These are phyloP conservation scores for Drosophila ercepeae DNA, from an alignment of 1,140 invertebrate genomes.

Conservation along the genomic window DNA sequence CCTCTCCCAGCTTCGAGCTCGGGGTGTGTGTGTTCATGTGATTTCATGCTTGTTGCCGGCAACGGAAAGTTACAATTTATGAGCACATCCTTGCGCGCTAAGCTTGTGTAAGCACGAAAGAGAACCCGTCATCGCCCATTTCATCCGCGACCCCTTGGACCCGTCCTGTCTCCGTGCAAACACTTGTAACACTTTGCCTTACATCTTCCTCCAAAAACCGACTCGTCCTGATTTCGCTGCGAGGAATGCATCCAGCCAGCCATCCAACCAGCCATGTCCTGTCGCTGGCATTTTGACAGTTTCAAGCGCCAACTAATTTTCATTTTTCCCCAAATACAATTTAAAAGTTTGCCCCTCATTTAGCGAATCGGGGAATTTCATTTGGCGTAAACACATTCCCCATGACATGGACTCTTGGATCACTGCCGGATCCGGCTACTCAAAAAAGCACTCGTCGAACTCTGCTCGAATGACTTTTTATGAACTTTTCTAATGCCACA, in stretches of 20 bases:
- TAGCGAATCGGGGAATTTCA: slow-evolving; percentile 39
- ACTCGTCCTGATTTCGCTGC: slow-evolving; percentile 40
- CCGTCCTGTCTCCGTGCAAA: slow-evolving; percentile 26
- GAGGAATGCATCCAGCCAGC: slow-evolving; percentile 27
- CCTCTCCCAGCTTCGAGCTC: slow-evolving; percentile 1
- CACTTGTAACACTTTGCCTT: slow-evolving; percentile 71
- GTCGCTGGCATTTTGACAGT: slow-evolving; percentile 68
- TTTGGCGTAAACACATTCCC: slow-evolving; percentile 66
- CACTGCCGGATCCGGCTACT: background rate
- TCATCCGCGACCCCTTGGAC: background rate
- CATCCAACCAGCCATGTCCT: slow-evolving; percentile 37
- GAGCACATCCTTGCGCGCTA: slow-evolving; percentile 70
- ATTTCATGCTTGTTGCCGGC: slow-evolving; percentile 79
- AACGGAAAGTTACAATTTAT: slow-evolving; percentile 72
- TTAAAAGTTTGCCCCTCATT: slow-evolving; percentile 46
- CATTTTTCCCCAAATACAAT: slow-evolving; percentile 46
- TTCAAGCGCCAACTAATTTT: slow-evolving; percentile 68
- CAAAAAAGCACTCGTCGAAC: slow-evolving; percentile 20
- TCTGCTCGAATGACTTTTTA: slow-evolving; percentile 64
- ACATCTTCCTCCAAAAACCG: slow-evolving; percentile 52
- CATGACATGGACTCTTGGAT: slow-evolving; percentile 20
- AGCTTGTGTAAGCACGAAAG: slow-evolving; percentile 66
- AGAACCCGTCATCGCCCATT: slow-evolving; percentile 19
- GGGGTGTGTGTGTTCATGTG: slow-evolving; percentile 54
- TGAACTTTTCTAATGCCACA: slow-evolving; percentile 60